Evolutionary conservation across 2,113 vertebrate species (phyloP).

Genomic region (Clinocottus analis): DNA sequence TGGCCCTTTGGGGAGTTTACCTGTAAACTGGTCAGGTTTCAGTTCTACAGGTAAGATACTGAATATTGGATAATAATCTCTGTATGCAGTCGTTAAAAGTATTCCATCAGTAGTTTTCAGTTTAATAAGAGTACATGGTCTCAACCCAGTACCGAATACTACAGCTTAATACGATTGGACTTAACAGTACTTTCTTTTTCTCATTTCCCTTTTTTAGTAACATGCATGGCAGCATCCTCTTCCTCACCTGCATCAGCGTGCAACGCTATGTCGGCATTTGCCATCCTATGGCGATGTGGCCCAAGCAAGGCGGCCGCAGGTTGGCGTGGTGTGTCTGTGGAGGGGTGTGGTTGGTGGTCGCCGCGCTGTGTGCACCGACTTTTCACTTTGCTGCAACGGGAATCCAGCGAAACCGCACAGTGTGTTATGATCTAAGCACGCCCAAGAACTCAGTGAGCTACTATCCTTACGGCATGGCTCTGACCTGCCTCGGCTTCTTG

Average conservation of each 20-base stretch:
- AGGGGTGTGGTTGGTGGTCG: conserved; percentile 87
- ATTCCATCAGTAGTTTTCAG: neutral
- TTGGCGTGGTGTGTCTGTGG: conserved; percentile 88
- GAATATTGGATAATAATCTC: neutral
- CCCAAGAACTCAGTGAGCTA: conserved; percentile 84
- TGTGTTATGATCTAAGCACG: conserved; percentile 93
- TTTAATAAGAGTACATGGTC: neutral
- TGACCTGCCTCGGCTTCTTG: conserved; percentile 91
- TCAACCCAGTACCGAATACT: neutral
- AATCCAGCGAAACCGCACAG: conserved; percentile 92
- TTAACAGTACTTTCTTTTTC: neutral
- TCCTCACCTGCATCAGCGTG: conserved; percentile 97
- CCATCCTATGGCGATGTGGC: conserved; percentile 90
- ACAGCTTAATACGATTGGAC: neutral
- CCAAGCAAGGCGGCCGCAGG: conserved; percentile 88
- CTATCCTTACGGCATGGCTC: conserved; percentile 94
- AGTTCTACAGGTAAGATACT: conserved; percentile 88
- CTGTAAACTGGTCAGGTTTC: conserved; percentile 93
- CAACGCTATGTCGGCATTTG: conserved; percentile 97
- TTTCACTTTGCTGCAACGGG: conserved; percentile 91
- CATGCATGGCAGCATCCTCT: conserved; percentile 93
- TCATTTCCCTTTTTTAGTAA: conserved; percentile 79
- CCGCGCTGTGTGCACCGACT: conserved; percentile 88
- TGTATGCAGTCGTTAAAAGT: neutral
- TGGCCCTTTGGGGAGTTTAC: conserved; percentile 95